A percentile compares a stretch with the other conserved stretches of the same genome.
Evolutionary conservation across 2,113 vertebrate species (phyloP).

Genomic region (Trichechus manatus): DNA sequence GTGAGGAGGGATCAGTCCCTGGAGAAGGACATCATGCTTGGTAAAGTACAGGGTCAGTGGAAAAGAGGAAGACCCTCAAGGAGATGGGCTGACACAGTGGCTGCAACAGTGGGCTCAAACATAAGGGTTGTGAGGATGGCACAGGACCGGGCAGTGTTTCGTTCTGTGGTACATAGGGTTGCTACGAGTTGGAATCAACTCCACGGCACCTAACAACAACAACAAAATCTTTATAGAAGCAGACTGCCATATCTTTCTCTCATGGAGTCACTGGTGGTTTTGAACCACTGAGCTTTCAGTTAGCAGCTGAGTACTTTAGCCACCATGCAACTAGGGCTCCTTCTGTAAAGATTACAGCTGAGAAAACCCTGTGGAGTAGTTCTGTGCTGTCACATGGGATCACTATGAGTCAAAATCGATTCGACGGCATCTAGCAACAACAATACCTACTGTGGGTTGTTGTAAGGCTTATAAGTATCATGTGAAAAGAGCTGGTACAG

Average conservation of each 20-base stretch:
- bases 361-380: neutral
- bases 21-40: too few relatives aligned
- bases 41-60: too few relatives aligned
- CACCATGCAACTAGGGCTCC: neutral
- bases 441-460: neutral
- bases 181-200: too few relatives aligned
- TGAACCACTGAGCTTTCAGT: neutral
- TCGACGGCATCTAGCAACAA: neutral
- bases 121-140: too few relatives aligned
- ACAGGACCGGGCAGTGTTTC: too few relatives aligned
- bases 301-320: neutral
- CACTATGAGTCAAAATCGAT: neutral
- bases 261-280: neutral
- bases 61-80: too few relatives aligned
- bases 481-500: neutral
- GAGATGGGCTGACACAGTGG: too few relatives aligned
- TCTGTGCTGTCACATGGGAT: neutral
- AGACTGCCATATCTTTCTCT: neutral
- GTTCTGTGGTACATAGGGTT: too few relatives aligned
- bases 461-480: neutral
- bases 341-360: neutral
- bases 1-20: too few relatives aligned
- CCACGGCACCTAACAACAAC: too few relatives aligned
- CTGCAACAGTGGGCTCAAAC: too few relatives aligned
- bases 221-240: neutral